Evolutionary conservation across 2,113 vertebrate genomes (phyloP).

Genomic region (Parus major): DNA sequence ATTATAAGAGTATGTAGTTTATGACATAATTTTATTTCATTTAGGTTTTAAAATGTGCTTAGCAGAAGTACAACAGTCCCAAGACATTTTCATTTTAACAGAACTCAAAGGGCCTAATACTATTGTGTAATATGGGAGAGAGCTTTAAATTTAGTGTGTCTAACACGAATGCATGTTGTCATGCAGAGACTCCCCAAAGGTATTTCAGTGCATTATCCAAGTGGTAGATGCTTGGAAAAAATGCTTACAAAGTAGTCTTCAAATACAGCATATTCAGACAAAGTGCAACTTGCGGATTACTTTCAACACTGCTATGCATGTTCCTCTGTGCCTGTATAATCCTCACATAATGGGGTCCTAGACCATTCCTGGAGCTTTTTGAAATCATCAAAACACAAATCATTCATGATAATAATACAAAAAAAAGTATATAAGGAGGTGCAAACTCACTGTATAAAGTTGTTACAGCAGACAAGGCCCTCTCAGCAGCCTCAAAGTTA

Average conservation of each 20-base stretch:
- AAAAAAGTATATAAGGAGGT: background rate
- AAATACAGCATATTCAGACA: background rate
- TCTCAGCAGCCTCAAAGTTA: background rate
- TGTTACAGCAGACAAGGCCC: background rate
- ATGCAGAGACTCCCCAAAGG: background rate
- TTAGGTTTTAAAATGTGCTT: background rate
- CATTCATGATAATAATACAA: background rate
- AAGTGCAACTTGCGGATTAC: background rate
- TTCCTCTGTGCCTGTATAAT: background rate
- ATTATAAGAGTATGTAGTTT: background rate
- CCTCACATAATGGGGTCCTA: background rate
- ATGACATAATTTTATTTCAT: background rate
- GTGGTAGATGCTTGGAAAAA: background rate
- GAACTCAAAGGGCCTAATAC: background rate
- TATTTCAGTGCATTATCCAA: background rate
- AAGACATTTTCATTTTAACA: background rate
- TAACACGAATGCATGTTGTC: background rate
- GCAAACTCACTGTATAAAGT: background rate
- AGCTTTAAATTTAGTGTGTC: constrained; percentile 10
- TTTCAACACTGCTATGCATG: background rate
- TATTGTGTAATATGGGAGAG: background rate
- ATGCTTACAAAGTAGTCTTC: background rate
- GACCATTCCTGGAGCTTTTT: background rate
- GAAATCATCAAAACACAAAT: background rate
- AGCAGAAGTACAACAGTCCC: background rate